phyloP scores from a whole-genome alignment of 2,797 vertebrate genomes.

The Australoheros facetus region DNA sequence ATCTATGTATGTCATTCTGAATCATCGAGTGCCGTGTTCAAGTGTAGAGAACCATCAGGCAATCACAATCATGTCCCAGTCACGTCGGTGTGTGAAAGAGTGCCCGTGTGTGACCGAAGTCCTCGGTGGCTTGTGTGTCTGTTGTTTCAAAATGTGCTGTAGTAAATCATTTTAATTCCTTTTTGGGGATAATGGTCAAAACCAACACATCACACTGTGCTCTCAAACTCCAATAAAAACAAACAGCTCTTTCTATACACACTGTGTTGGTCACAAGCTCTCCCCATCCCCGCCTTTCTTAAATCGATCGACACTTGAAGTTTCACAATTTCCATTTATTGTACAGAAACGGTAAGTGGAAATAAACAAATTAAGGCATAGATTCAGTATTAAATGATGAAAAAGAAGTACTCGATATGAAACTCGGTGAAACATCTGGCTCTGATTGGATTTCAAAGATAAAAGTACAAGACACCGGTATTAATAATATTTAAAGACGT shows the following conservation, averaged over 20 bases:
- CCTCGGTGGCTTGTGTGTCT: slow-evolving; percentile 54
- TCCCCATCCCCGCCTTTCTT: background rate
- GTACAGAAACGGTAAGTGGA: slow-evolving; percentile 42
- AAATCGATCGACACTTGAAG: background rate
- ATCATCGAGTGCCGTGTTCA: slow-evolving; percentile 75
- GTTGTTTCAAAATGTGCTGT: slow-evolving; percentile 75
- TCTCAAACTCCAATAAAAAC: slow-evolving; percentile 79
- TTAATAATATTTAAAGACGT: slow-evolving; percentile 39
- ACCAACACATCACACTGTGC: slow-evolving; percentile 78
- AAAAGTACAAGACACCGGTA: background rate
- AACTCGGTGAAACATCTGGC: background rate
- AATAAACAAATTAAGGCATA: slow-evolving; percentile 59
- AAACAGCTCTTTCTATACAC: slow-evolving; percentile 75
- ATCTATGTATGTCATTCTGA: slow-evolving; percentile 78
- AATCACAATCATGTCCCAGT: slow-evolving; percentile 67
- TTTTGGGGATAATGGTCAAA: slow-evolving; percentile 68
- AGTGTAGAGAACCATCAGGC: slow-evolving; percentile 68
- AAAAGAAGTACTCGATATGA: slow-evolving; percentile 14
- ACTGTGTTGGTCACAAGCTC: slow-evolving; percentile 7
- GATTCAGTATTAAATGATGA: slow-evolving; percentile 31
- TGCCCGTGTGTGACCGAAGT: slow-evolving; percentile 62
- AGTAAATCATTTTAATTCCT: slow-evolving; percentile 67
- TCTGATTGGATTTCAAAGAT: slow-evolving; percentile 21
- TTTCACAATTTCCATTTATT: slow-evolving; percentile 43
- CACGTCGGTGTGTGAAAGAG: slow-evolving; percentile 42